Base-by-base conservation (phyloP, 2,113 vertebrate genomes). In the Sylvia atricapilla region DNA sequence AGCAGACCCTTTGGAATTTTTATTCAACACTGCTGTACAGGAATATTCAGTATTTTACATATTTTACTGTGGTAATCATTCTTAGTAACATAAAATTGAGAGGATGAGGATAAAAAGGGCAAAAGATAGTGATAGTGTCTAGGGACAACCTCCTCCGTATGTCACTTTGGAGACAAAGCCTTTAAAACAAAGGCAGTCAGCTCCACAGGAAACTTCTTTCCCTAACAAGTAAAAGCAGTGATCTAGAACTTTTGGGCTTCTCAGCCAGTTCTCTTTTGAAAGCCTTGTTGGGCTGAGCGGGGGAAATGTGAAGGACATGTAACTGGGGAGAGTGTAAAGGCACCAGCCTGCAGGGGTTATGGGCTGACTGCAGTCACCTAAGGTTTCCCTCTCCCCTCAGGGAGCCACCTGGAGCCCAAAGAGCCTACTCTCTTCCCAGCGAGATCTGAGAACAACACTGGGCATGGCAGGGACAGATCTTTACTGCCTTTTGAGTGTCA, bases 281-380 rank as follows among this genome's bases (percentile, higher is more conserved):
- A 70, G 4, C 11, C 4, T 72, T 25, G 6, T 0, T 33, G 55
- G 18, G 24, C 6, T 75, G 63, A 91, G 62, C 87, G 20, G 3
- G 2, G 39, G 58, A n/a, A 87, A 66, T 11, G 25, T 35, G 46
- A 44, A 82, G 17, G 24, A 79, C 16, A 20, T 80, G 43, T 4
- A 70, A 4, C 4, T 16, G 10, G 4, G 11, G 12, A 67, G 13
- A 25, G 44, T 5, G 13, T 0, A 4, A 81, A 11, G 16, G 35
- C 19, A 55, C 7, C 28, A 56, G 21, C 8, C 13, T 60, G 20
- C 11, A 43, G n/a, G n/a, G 49, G 4, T 25, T 62, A 53, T 10
- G 10, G 44, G 14, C 10, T 35, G 50, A 22, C 4, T 76, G 41
- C 27, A 37, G 17, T 28, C 28, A 31, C 12, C 21, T 30, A 13